Percentiles rank a stretch among this genome's conserved stretches.
These are phyloP conservation scores for Caloenas nicobarica DNA, from an alignment of 2,113 vertebrate species.

Conservation along the genomic window DNA sequence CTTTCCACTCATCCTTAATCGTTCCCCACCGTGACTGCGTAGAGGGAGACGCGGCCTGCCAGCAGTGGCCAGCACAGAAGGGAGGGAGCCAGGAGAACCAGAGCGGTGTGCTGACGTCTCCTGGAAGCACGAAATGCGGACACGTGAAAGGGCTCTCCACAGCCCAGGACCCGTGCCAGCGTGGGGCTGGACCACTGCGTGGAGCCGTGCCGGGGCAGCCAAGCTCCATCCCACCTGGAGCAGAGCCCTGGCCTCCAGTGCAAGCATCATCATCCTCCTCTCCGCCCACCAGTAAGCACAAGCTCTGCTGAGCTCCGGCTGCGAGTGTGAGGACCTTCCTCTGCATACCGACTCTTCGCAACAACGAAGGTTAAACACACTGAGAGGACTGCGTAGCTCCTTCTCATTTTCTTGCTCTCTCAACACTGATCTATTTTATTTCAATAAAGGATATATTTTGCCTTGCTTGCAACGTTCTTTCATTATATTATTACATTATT, in stretches of 20 bases:
- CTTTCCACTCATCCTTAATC: not conserved
- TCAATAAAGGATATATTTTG: not conserved
- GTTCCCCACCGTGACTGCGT: not conserved
- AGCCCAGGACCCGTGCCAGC: not conserved
- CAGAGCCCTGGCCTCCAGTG: not conserved
- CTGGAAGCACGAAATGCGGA: not conserved
- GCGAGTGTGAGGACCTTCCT: not conserved
- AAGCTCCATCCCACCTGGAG: fast-evolving
- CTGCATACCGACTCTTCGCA: not conserved
- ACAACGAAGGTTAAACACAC: not conserved
- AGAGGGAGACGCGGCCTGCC: not conserved
- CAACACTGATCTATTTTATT: not conserved
- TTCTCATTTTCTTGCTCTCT: not conserved
- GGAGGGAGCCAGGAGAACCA: not conserved
- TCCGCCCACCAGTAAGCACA: not conserved
- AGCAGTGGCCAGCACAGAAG: not conserved
- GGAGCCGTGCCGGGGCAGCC: not conserved
- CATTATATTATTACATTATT: not conserved
- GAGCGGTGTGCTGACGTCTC: not conserved
- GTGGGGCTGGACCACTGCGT: fast-evolving
- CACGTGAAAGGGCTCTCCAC: fast-evolving
- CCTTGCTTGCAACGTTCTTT: not conserved
- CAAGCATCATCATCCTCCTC: not conserved
- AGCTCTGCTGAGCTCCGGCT: not conserved
- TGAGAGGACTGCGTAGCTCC: not conserved